phyloP scores from a whole-genome alignment of 2,797 vertebrate genomes.

The Chloroceryle inda region DNA sequence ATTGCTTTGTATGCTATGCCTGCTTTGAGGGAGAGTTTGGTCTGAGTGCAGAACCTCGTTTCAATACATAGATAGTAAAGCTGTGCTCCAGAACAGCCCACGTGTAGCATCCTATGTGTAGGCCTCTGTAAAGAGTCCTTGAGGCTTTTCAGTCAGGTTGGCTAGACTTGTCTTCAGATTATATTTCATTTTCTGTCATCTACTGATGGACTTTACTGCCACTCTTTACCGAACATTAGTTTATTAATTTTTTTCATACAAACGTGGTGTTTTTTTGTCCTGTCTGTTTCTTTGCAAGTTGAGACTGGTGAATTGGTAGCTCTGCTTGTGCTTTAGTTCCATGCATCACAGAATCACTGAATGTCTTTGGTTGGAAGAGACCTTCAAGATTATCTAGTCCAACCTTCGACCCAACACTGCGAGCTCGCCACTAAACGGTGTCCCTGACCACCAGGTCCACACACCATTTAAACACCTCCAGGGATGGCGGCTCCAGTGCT shows the following conservation, averaged over 20 bases:
- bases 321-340: not conserved
- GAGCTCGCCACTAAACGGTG: too few species aligned
- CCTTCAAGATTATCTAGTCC: too few species aligned
- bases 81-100: not conserved
- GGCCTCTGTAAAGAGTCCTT: not conserved
- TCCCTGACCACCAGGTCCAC: too few species aligned
- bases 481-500: too few species aligned
- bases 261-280: fast-evolving
- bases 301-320: not conserved
- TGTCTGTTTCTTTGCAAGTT: not conserved
- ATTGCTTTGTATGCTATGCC: not conserved
- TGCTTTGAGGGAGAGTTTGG: not conserved
- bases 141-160: not conserved
- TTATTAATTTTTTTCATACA: not conserved
- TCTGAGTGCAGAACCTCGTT: not conserved
- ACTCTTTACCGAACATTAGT: not conserved
- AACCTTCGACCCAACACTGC: too few species aligned
- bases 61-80: not conserved
- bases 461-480: too few species aligned
- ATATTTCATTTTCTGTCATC: not conserved
- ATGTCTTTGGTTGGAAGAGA: too few species aligned
- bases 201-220: not conserved
- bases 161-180: not conserved
- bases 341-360: not conserved
- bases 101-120: not conserved